phyloP scores from a whole-genome alignment of 2,888 invertebrate species.

The Leucozona laternaria region DNA sequence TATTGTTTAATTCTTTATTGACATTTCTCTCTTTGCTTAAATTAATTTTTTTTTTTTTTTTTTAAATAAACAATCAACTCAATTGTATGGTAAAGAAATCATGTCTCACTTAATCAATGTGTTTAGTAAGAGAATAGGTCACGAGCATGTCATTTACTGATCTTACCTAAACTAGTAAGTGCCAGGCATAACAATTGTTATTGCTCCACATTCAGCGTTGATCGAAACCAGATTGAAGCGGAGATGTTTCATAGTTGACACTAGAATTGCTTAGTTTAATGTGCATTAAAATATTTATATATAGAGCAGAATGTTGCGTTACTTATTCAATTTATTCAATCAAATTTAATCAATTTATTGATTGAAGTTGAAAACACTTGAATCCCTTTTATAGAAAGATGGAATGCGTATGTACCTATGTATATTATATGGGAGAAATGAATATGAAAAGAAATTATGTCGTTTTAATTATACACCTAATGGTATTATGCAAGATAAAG shows the following conservation, averaged over 20 bases:
- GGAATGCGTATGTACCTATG: too few relatives aligned
- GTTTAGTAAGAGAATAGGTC: conserved; percentile 13
- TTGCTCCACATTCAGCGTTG: neutral
- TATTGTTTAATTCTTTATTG: neutral
- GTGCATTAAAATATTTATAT: neutral
- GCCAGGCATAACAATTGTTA: conserved; percentile 6
- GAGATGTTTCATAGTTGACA: conserved; percentile 1
- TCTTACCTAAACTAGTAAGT: neutral
- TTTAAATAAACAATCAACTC: neutral
- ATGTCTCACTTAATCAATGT: conserved; percentile 6
- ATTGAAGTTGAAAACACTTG: conserved; percentile 9
- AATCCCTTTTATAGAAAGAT: neutral
- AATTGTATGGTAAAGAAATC: conserved; percentile 11
- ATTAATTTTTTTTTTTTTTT: neutral
- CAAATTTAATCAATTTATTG: conserved; percentile 13
- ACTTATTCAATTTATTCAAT: conserved; percentile 27
- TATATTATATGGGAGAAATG: neutral
- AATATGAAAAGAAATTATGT: too few relatives aligned
- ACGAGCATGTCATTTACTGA: conserved; percentile 14
- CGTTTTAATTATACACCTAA: too few relatives aligned
- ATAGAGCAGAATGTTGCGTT: neutral
- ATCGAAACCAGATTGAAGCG: neutral
- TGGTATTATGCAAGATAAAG: too few relatives aligned
- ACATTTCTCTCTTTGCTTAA: neutral
- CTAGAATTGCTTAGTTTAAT: conserved; percentile 14